Percentiles rank a stretch among this genome's conserved stretches.
Evolutionary conservation across 1,140 invertebrate species (phyloP).

Genomic region (Platyscapa corneri): DNA sequence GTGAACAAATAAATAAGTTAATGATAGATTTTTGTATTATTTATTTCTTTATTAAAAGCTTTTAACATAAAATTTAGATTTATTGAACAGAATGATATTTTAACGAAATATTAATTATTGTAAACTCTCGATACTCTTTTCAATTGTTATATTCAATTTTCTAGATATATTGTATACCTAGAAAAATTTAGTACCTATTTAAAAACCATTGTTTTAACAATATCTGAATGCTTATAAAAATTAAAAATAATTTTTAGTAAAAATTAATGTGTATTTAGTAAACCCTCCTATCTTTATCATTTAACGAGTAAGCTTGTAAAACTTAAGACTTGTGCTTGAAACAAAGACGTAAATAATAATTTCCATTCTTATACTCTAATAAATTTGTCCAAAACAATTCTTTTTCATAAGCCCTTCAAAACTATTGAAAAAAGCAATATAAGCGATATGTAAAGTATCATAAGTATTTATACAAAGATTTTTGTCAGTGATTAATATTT

Average conservation of each 20-base stretch:
- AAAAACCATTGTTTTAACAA: too few relatives aligned
- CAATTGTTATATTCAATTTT: too few relatives aligned
- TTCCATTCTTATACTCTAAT: constrained; percentile 21
- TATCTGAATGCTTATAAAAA: neutral
- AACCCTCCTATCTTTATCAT: too few relatives aligned
- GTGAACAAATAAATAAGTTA: too few relatives aligned
- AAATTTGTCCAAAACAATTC: constrained; percentile 19
- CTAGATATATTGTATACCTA: too few relatives aligned
- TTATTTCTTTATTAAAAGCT: too few relatives aligned
- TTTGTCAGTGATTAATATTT: neutral
- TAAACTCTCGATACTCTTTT: too few relatives aligned
- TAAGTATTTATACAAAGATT: constrained; percentile 2
- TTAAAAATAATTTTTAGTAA: neutral
- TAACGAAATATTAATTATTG: too few relatives aligned
- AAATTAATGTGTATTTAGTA: neutral
- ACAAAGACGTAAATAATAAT: neutral
- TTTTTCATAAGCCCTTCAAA: neutral
- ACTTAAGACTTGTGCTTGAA: neutral
- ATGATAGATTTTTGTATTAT: too few relatives aligned
- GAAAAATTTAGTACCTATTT: too few relatives aligned
- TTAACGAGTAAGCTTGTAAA: neutral
- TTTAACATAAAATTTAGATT: too few relatives aligned
- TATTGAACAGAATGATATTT: too few relatives aligned
- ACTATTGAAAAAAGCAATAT: constrained; percentile 9
- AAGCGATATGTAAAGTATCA: neutral